A percentile compares a stretch with the other conserved stretches of the same genome.
phyloP scores from a whole-genome alignment of 1,140 invertebrate species.

The Drosophila mojavensis region DNA sequence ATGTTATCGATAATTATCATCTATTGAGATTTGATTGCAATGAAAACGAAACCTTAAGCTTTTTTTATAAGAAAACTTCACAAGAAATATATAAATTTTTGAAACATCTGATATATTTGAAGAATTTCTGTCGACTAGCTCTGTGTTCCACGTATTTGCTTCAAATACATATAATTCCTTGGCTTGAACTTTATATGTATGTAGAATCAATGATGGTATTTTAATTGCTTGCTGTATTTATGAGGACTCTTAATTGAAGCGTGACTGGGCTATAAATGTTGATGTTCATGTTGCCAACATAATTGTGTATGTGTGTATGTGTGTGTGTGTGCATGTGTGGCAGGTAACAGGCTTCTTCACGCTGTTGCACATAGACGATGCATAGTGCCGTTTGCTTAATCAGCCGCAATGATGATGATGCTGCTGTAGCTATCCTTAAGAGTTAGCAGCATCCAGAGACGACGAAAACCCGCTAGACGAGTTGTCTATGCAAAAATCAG shows the following conservation, averaged over 20 bases:
- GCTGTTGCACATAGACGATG: constrained; percentile 2
- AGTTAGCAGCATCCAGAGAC: neutral
- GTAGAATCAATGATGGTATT: constrained; percentile 18
- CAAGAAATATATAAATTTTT: no score
- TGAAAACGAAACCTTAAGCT: no score
- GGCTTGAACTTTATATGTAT: neutral
- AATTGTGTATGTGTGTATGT: neutral
- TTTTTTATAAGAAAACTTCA: no score
- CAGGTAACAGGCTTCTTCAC: constrained; percentile 13
- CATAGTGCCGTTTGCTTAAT: constrained; percentile 14
- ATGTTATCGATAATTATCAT: no score
- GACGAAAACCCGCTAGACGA: constrained; percentile 1
- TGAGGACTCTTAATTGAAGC: neutral
- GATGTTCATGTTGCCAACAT: neutral
- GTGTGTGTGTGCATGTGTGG: constrained; percentile 1
- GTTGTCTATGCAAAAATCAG: constrained; percentile 44
- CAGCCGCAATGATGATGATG: neutral
- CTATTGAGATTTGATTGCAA: no score
- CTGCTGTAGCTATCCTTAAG: neutral
- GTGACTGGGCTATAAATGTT: constrained; percentile 6
- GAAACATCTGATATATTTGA: no score
- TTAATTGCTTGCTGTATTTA: constrained; percentile 15
- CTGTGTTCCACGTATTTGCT: no score
- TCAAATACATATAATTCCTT: neutral
- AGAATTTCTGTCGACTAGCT: no score